phyloP scores from a whole-genome alignment of 2,113 vertebrate genomes.

The Bucco capensis region DNA sequence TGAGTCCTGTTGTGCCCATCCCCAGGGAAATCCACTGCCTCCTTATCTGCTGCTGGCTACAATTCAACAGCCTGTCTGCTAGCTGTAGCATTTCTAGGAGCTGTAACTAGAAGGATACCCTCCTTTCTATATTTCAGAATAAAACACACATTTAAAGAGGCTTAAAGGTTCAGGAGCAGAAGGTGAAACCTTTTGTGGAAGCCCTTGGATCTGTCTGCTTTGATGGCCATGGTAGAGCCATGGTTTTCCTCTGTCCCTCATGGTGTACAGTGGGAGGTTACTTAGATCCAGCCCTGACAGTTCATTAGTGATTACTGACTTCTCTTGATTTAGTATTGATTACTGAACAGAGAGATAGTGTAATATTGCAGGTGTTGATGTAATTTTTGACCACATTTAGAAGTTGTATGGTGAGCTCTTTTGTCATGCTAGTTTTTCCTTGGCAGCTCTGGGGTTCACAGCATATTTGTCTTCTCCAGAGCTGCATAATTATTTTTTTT shows the following conservation, averaged over 20 bases:
- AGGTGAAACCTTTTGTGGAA: not conserved
- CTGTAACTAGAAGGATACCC: not conserved
- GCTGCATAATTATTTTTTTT: not conserved
- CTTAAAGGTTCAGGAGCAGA: not conserved
- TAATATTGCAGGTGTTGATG: not conserved
- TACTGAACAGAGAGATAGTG: not conserved
- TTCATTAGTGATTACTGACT: not conserved
- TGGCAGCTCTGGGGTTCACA: not conserved
- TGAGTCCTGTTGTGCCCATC: not conserved
- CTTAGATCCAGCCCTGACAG: not conserved
- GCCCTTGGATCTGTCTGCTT: not conserved
- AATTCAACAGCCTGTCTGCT: not conserved
- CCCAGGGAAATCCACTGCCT: not conserved
- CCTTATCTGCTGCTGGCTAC: not conserved
- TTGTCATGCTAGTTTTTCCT: not conserved
- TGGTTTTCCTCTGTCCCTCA: rapidly evolving
- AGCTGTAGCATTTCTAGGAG: not conserved
- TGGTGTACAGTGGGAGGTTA: not conserved
- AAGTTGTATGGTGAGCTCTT: not conserved
- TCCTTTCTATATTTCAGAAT: not conserved
- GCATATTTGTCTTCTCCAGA: not conserved
- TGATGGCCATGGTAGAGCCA: not conserved
- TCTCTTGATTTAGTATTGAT: too few species aligned
- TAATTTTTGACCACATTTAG: not conserved
- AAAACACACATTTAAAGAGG: not conserved